Percentiles rank a stretch among this genome's conserved stretches.
These are phyloP conservation scores for Rhogogaster chlorosoma DNA, from an alignment of 2,888 invertebrate genomes.

Conservation along the genomic window DNA sequence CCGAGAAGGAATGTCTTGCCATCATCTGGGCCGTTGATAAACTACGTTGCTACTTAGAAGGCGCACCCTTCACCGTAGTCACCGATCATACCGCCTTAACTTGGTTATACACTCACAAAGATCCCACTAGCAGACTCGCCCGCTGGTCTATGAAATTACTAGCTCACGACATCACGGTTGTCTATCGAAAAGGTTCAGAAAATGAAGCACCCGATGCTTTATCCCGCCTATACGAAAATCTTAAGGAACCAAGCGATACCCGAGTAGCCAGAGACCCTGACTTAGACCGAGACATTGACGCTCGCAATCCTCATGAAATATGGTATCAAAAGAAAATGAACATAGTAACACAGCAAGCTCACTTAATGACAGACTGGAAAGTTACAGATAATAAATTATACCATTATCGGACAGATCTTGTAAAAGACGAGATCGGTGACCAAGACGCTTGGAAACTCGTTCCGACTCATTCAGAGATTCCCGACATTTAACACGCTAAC, in stretches of 20 bases:
- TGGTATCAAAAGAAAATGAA: too few relatives aligned
- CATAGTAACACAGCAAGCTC: too few relatives aligned
- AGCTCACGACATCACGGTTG: background rate
- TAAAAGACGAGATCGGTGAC: background rate
- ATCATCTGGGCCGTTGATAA: background rate
- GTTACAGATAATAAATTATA: background rate
- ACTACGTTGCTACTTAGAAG: background rate
- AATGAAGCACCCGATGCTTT: background rate
- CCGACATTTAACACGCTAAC: background rate
- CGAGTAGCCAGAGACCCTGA: background rate
- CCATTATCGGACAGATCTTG: background rate
- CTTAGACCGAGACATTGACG: background rate
- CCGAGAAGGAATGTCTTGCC: too few relatives aligned
- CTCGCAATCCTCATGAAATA: background rate
- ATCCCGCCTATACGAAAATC: background rate
- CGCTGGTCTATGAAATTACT: background rate
- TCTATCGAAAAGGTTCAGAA: background rate
- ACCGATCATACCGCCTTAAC: background rate
- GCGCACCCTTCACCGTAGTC: background rate
- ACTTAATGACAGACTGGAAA: background rate
- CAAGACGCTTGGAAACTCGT: background rate
- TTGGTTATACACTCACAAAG: background rate
- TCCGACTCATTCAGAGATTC: background rate
- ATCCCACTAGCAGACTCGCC: background rate
- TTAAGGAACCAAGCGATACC: background rate